Percentiles rank a stretch among this genome's conserved stretches.
phyloP scores from a whole-genome alignment of 2,797 vertebrate species.

The Arnoldichthys spilopterus region DNA sequence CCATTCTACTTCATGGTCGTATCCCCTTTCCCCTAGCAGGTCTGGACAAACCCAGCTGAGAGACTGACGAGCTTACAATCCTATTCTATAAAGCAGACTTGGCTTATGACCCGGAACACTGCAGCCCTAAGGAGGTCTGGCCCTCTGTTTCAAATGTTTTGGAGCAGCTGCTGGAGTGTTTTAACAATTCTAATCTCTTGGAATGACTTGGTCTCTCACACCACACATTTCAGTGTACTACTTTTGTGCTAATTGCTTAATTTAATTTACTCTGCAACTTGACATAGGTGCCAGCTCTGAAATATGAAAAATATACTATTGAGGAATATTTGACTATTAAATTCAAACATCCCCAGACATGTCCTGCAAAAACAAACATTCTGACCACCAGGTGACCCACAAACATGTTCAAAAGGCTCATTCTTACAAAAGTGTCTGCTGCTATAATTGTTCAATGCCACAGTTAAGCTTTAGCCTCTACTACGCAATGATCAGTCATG shows the following conservation, averaged over 20 bases:
- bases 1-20: neutral
- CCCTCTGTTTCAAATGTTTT: neutral
- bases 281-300: neutral
- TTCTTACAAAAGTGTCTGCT: neutral
- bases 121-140: slow-evolving; percentile 15
- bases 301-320: neutral
- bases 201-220: slow-evolving; percentile 1
- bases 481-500: too few relatives aligned
- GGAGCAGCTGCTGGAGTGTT: neutral
- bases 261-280: neutral
- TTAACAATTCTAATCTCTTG: neutral
- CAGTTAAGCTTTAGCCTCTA: too few relatives aligned
- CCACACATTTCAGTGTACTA: neutral
- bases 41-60: neutral
- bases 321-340: slow-evolving; percentile 7
- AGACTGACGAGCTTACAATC: neutral
- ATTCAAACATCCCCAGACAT: neutral
- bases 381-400: neutral
- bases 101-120: slow-evolving; percentile 23
- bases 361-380: neutral
- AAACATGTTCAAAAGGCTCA: neutral
- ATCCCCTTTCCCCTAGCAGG: neutral
- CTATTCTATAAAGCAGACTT: slow-evolving; percentile 9
- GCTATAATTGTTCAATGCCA: neutral
- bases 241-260: neutral